Percentiles rank a stretch among this genome's conserved stretches.
Conservation (phyloP, 2,888 invertebrate genomes). For the Callosobruchus maculatus region DNA sequence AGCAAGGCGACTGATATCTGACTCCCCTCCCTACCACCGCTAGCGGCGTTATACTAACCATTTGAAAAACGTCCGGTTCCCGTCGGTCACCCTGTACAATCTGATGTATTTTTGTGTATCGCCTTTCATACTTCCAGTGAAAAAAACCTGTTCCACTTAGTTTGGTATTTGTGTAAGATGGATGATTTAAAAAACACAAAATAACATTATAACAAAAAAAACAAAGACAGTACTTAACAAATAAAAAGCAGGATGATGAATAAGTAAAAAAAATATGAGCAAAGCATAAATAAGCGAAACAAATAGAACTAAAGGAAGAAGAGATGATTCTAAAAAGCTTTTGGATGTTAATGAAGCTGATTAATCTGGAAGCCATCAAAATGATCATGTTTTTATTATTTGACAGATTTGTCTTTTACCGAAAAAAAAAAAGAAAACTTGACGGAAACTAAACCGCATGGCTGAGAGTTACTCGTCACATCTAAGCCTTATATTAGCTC, state of each 20-base stretch:
- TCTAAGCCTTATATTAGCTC: not conserved
- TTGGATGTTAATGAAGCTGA: not conserved
- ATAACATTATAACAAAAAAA: conserved; percentile 8
- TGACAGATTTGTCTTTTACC: not conserved
- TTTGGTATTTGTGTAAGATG: not conserved
- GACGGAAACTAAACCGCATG: not conserved
- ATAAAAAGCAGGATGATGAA: conserved; percentile 6
- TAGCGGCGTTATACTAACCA: too few species aligned
- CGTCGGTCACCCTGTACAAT: too few species aligned
- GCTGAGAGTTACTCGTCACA: not conserved
- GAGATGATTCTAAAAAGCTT: conserved; percentile 9
- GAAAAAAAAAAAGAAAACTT: not conserved
- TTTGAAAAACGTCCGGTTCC: too few species aligned
- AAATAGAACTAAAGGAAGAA: conserved; percentile 3
- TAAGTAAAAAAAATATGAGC: conserved; percentile 8
- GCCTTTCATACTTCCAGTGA: too few species aligned
- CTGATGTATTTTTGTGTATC: too few species aligned
- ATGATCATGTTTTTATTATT: too few species aligned
- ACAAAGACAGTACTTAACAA: conserved; percentile 6
- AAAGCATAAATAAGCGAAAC: conserved; percentile 2
- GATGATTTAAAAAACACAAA: conserved; percentile 3
- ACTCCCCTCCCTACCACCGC: too few species aligned
- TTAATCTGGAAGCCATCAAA: not conserved
- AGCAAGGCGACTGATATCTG: too few species aligned
- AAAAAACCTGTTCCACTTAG: too few species aligned